Evolutionary conservation across 2,113 vertebrate genomes (phyloP).

Genomic region (Rhinolophus ferrumequinum): DNA sequence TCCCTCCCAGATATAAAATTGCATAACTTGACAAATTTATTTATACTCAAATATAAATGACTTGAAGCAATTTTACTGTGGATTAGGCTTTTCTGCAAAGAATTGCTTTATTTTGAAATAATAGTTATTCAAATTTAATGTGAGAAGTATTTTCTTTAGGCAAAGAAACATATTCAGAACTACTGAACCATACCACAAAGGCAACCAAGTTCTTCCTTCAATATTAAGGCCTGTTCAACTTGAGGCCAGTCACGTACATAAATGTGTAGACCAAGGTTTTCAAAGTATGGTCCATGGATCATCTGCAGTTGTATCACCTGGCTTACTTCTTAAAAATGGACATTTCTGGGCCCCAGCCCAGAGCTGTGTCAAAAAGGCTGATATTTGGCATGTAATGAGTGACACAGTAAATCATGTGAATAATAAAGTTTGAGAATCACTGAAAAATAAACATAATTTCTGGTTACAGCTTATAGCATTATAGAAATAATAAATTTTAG

Average conservation of each 20-base stretch:
- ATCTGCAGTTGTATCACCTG: neutral
- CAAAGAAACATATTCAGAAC: neutral
- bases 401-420: neutral
- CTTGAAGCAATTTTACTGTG: neutral
- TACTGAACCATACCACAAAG: neutral
- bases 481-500: neutral
- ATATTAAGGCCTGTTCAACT: neutral
- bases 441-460: neutral
- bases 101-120: neutral
- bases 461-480: neutral
- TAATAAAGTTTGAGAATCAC: neutral
- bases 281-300: neutral
- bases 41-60: constrained; percentile 41
- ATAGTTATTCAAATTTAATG: neutral
- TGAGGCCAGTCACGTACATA: neutral
- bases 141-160: neutral
- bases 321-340: neutral
- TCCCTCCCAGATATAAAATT: neutral
- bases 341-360: neutral
- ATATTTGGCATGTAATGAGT: neutral
- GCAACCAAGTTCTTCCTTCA: neutral
- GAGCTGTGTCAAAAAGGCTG: neutral
- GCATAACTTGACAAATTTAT: neutral
- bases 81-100: neutral
- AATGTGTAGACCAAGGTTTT: neutral